A percentile compares a stretch with the other conserved stretches of the same genome.
Evolutionary conservation across 2,888 invertebrate genomes (phyloP).

Genomic region (Tetramorium bicarinatum): DNA sequence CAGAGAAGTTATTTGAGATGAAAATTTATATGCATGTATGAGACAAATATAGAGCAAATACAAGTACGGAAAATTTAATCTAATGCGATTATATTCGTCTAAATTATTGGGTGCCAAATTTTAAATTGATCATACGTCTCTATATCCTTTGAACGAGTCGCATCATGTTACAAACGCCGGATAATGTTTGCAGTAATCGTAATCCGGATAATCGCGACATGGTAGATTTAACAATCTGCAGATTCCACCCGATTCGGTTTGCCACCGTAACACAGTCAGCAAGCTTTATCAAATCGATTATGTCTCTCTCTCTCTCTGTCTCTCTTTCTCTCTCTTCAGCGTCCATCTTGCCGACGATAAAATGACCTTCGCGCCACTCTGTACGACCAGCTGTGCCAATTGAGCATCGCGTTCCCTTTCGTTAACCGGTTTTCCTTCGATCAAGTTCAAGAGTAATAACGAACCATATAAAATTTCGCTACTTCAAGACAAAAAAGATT

Average conservation of each 20-base stretch:
- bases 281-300: constrained; percentile 33
- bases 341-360: constrained; percentile 33
- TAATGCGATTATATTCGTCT: neutral
- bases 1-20: neutral
- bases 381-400: constrained; percentile 34
- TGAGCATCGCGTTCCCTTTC: constrained; percentile 32
- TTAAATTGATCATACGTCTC: constrained; percentile 13
- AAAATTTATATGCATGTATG: neutral
- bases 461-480: neutral
- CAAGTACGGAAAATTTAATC: constrained; percentile 11
- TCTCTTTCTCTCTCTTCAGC: neutral
- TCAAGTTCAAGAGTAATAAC: constrained; percentile 44
- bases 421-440: constrained; percentile 41
- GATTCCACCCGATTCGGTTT: constrained; percentile 30
- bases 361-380: constrained; percentile 55
- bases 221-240: constrained; percentile 33
- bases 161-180: constrained; percentile 30
- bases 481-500: neutral
- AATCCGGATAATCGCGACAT: constrained; percentile 22
- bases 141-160: neutral
- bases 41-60: neutral
- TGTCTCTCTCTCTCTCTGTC: neutral
- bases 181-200: constrained; percentile 50
- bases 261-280: neutral
- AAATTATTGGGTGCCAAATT: constrained; percentile 45